Evolutionary conservation across 2,888 invertebrate species (phyloP).

Genomic region (Phorcus lineatus): DNA sequence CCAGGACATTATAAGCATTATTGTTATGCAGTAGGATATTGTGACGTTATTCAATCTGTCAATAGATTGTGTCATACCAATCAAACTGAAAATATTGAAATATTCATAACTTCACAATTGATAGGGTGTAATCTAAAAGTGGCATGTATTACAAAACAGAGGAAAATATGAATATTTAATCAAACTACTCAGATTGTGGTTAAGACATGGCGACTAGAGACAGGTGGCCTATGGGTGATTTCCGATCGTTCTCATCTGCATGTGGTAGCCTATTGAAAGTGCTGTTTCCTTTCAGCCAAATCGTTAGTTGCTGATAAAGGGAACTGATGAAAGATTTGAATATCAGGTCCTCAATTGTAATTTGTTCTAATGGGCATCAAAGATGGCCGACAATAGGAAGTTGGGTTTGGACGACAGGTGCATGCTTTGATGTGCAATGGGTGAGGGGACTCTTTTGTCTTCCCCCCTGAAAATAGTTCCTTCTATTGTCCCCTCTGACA

Average conservation of each 20-base stretch:
- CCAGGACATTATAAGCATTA: too few species aligned
- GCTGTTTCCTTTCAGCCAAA: neutral
- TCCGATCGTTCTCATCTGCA: neutral
- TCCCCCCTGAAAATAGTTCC: neutral
- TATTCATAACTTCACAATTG: neutral
- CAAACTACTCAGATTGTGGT: neutral
- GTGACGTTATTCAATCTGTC: too few species aligned
- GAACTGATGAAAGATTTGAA: slow-evolving; percentile 10
- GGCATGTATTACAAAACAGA: neutral
- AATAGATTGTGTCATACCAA: too few species aligned
- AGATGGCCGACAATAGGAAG: neutral
- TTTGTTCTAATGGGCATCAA: slow-evolving; percentile 13
- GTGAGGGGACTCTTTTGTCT: neutral
- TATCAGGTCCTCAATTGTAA: slow-evolving; percentile 11
- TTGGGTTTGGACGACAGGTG: neutral
- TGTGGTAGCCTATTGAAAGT: neutral
- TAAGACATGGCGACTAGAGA: neutral
- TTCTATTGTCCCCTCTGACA: neutral
- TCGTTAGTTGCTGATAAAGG: slow-evolving; percentile 7
- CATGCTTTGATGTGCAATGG: neutral
- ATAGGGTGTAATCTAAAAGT: slow-evolving; percentile 6
- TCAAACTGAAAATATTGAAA: neutral
- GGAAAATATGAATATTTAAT: neutral
- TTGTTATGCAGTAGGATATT: too few species aligned
- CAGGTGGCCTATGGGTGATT: neutral